Evolutionary conservation across 2,888 invertebrate genomes (phyloP), one percentile per base, ranked within the genome.

Genomic region (Tinea trinotella): DNA sequence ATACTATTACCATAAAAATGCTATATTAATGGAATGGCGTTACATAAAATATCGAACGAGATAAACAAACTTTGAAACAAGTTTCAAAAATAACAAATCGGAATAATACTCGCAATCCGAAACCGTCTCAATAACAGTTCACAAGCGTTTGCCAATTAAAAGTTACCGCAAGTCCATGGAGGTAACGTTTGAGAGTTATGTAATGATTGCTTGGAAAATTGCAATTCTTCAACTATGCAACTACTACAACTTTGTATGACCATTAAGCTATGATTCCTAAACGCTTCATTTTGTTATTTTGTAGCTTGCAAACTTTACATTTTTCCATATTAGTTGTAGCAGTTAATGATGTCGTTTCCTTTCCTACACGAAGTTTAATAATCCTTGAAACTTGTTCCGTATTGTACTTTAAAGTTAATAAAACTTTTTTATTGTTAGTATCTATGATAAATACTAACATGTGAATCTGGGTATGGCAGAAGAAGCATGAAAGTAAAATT

Each of bases 81-180:
- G 40, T 40, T 40, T 40, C 40, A 15, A 40, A 40, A 15, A 40
- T 15, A 40, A 40, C 40, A 40, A n/a, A 40, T 40, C 40, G 13
- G 40, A 13, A 13, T 40, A 40, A 40, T 15, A 15, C 40, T 12
- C 40, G 40, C 13, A 13, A 40, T 40, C 40, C 40, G 40, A 40
- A 40, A 13, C 13, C 40, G 15, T 40, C 61, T 60, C 64, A 64
- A 66, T 64, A 63, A 68, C 64, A 30, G 30, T 30, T 30, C 40
- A 15, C 48, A 18, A 20, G 18, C n/a, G 48, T 22, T 50, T n/a
- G 71, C 82, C 81, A 84, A 84, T 84, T 83, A 84, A 82, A 84
- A 84, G 77, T 83, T 84, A 62, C 17, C 62, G 61, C 53, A 36
- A 53, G 50, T 53, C 40, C 10, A 20, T 20, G n/a, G 34, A 53